These are phyloP conservation scores for Cottus gobio DNA, from an alignment of 2,113 vertebrate genomes.

Conservation along the genomic window DNA sequence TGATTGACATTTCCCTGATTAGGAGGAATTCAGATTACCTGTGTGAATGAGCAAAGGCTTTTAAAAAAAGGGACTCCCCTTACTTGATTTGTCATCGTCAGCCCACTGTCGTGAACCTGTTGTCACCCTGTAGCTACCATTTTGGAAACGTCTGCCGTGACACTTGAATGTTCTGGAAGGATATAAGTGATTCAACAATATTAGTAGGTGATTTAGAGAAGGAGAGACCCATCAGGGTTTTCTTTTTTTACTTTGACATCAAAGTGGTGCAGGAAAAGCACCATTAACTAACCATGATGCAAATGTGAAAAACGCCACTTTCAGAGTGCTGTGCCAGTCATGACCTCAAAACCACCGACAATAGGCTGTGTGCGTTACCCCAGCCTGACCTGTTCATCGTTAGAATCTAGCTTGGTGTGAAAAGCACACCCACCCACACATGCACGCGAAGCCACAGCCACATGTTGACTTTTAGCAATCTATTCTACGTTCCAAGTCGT, in stretches of 20 bases:
- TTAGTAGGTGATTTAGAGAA: not conserved
- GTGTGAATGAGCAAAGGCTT: not conserved
- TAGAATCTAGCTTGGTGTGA: not conserved
- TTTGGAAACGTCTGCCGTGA: too few species aligned
- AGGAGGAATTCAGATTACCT: constrained; percentile 1
- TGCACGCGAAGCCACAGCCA: constrained; percentile 9
- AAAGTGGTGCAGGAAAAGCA: constrained; percentile 25
- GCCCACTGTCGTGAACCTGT: too few species aligned
- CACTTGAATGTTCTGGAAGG: not conserved
- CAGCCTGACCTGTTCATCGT: constrained; percentile 29
- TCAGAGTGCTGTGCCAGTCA: constrained; percentile 39
- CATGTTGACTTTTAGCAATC: constrained; percentile 1
- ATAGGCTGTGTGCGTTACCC: constrained; percentile 16
- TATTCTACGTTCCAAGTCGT: not conserved
- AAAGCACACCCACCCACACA: not conserved
- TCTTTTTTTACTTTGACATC: constrained; percentile 23
- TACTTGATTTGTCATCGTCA: not conserved
- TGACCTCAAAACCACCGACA: constrained; percentile 56
- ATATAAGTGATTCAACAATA: not conserved
- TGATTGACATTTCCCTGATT: not conserved
- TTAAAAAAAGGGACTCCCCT: not conserved
- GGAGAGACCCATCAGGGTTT: not conserved
- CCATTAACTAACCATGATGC: not conserved
- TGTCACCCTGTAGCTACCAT: not conserved
- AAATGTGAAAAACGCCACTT: constrained; percentile 54